Percentiles rank a stretch among this genome's conserved stretches.
Conservation (phyloP, 2,797 vertebrate species). For the Melanotaenia trifasciata region DNA sequence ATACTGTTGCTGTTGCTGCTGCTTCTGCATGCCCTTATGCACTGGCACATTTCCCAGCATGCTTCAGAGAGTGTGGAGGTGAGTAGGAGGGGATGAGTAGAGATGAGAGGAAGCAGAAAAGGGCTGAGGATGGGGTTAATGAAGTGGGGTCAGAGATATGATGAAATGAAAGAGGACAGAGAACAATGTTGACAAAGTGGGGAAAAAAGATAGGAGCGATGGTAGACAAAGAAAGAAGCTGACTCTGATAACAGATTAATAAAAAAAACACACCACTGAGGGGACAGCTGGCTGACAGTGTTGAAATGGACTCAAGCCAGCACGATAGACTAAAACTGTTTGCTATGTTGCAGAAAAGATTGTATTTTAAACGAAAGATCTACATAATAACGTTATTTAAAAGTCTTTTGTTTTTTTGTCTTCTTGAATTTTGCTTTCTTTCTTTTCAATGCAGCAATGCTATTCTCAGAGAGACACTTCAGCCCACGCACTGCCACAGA, state of each 20-base stretch:
- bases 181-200: neutral
- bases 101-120: conserved; percentile 23
- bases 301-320: conserved; percentile 7
- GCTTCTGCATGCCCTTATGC: conserved; percentile 47
- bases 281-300: conserved; percentile 4
- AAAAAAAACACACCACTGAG: neutral
- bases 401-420: conserved; percentile 5
- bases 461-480: conserved; percentile 72
- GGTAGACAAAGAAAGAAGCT: conserved; percentile 8
- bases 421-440: conserved; percentile 20
- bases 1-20: conserved; percentile 26
- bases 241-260: conserved; percentile 5
- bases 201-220: neutral
- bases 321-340: neutral
- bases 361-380: neutral
- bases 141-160: neutral
- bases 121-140: conserved; percentile 15
- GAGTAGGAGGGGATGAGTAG: neutral
- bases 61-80: conserved; percentile 41
- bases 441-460: conserved; percentile 66
- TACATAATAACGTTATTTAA: conserved; percentile 6
- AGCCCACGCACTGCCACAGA: conserved; percentile 67
- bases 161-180: neutral
- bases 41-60: conserved; percentile 71
- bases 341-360: conserved; percentile 5